These are phyloP conservation scores for Scopus umbretta DNA, from an alignment of 2,113 vertebrate species.

Conservation along the genomic window DNA sequence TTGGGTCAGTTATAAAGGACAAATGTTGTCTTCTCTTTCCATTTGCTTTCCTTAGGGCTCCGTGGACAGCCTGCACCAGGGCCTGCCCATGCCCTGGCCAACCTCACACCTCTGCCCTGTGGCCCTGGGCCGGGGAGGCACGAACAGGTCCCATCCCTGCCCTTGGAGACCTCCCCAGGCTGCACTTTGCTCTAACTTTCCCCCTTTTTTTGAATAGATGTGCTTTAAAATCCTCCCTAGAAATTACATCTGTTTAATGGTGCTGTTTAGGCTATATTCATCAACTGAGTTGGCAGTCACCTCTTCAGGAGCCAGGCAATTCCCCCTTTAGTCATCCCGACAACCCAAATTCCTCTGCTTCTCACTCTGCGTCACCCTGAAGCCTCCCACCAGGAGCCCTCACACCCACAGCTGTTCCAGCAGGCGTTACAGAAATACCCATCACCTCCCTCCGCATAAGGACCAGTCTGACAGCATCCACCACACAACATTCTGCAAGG, in stretches of 20 bases:
- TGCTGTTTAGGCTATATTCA: not conserved
- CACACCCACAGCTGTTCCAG: rapidly evolving
- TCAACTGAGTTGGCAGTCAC: not conserved
- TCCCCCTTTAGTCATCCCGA: not conserved
- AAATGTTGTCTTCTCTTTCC: not conserved
- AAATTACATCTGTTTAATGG: not conserved
- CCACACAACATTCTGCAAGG: not conserved
- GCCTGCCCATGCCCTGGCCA: not conserved
- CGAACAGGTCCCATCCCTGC: not conserved
- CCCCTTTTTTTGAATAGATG: not conserved
- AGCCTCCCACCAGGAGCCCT: not conserved
- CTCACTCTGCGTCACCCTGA: not conserved
- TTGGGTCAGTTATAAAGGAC: not conserved
- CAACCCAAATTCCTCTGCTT: not conserved
- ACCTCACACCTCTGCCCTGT: not conserved
- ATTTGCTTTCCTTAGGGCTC: not conserved
- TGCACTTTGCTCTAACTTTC: not conserved
- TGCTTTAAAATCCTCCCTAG: not conserved
- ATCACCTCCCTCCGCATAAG: rapidly evolving
- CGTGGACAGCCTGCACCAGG: not conserved
- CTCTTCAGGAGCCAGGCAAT: not conserved
- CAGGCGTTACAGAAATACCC: not conserved
- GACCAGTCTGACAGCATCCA: not conserved
- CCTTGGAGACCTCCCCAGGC: not conserved
- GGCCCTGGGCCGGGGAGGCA: not conserved